phyloP scores from a whole-genome alignment of 2,113 vertebrate species.

The Albula goreensis region DNA sequence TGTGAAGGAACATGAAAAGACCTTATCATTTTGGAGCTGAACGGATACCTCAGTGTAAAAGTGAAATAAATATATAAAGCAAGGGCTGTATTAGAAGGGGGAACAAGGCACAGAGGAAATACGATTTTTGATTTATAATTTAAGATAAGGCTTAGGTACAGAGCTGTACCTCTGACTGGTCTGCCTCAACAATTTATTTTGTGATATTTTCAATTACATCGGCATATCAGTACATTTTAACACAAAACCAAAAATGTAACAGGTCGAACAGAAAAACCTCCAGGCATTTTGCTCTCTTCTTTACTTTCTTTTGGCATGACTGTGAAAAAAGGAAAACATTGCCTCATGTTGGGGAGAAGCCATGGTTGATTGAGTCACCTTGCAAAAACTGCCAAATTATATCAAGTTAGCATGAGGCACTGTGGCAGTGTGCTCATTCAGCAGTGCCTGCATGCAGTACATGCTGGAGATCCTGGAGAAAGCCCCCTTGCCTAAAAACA shows the following conservation, averaged over 20 bases:
- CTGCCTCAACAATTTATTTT: neutral
- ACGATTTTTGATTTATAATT: neutral
- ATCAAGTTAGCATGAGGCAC: neutral
- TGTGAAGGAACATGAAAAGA: neutral
- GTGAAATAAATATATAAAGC: neutral
- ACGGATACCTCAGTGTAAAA: neutral
- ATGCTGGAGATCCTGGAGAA: neutral
- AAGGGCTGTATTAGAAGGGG: neutral
- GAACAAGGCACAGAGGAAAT: neutral
- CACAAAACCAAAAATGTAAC: neutral
- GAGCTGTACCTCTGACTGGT: neutral
- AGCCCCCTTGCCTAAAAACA: neutral
- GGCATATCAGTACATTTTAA: neutral
- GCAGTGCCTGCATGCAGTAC: neutral
- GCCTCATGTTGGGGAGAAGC: neutral
- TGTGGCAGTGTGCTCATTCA: neutral
- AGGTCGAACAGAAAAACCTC: neutral
- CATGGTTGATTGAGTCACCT: constrained; percentile 7
- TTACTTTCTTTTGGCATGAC: neutral
- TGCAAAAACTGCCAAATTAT: neutral
- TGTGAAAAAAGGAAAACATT: neutral
- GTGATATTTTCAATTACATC: neutral
- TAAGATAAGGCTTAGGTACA: neutral
- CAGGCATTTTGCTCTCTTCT: neutral
- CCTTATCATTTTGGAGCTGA: neutral